Base-by-base conservation (phyloP, 2,888 invertebrate species). In the Tortricodes alternella region DNA sequence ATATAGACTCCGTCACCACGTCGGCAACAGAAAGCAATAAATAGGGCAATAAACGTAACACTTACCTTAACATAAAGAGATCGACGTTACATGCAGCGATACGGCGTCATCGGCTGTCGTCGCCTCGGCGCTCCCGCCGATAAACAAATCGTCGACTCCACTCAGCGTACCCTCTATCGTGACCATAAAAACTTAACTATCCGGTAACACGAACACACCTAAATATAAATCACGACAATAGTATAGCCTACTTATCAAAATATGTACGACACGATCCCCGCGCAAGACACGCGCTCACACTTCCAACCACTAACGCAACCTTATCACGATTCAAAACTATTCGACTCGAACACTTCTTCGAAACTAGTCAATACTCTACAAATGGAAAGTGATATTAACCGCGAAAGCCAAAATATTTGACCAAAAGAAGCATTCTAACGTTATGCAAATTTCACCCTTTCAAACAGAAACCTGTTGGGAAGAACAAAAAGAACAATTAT, bases 151-250 rank as follows among this genome's bases (percentile, higher is more conserved):
- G 79, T 76, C 75, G 79, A 74, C 74, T 78, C 74, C 76, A 85
- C 82, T 83, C 79, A 76, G 71, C 70, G 68, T 68, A 70, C 72
- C 82, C 82, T 80, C 78, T 88, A 85, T 88, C 86, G 79, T 78
- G 84, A 76, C 79, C 76, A 75, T 89, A 87, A 88, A 88, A 89
- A 79, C 77, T 85, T 85, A 88, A 89, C 85, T 88, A 88, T 89
- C 85, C 76, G 77, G 79, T 74, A 76, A 85, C 89, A 89, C 80
- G 87, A 83, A 83, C 76, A 76, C 81, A 84, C 83, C 80, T 82
- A 77, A 78, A 82, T 83, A 80, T 85, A 89, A 88, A 89, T 85
- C 84, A 86, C 81, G 71, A 80, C 71, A 74, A 80, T 72, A 66
- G 77, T 80, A 82, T 70, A 69, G n/a, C n/a, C n/a, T 76, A 83